These are phyloP conservation scores for Myopa testacea DNA, from an alignment of 2,888 invertebrate species.

Conservation along the genomic window DNA sequence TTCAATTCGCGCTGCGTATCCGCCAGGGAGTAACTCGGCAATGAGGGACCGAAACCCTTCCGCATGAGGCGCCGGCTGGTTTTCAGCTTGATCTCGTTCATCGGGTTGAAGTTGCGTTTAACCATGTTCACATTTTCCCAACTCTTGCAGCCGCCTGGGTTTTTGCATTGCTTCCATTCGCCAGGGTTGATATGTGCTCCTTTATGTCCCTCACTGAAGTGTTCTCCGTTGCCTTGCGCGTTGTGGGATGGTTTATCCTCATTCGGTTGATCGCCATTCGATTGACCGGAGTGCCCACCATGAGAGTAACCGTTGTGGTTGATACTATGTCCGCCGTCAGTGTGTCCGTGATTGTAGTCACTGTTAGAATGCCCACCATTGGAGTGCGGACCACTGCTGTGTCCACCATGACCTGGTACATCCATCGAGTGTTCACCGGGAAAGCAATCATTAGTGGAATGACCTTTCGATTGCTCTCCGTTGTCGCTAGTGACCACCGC, in stretches of 20 bases:
- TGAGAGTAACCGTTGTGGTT: neutral
- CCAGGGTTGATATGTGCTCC: neutral
- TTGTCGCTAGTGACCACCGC: too few relatives aligned
- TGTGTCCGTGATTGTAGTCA: neutral
- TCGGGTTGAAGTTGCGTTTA: constrained; percentile 57
- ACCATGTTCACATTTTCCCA: constrained; percentile 21
- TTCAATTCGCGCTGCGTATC: constrained; percentile 48
- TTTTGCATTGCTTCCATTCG: neutral
- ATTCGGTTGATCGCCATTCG: neutral
- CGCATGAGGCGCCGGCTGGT: constrained; percentile 61
- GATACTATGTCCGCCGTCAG: neutral
- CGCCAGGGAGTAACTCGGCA: constrained; percentile 59
- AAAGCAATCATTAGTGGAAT: too few relatives aligned
- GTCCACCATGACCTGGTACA: neutral
- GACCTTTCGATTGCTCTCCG: too few relatives aligned
- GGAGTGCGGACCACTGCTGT: neutral
- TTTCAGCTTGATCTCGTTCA: constrained; percentile 62
- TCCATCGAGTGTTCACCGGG: too few relatives aligned
- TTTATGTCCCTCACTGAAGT: neutral
- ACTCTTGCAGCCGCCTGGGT: constrained; percentile 10
- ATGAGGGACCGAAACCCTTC: constrained; percentile 60
- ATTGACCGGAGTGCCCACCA: neutral
- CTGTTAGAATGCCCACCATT: neutral
- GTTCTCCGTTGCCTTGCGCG: neutral
- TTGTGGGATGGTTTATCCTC: neutral